A percentile compares a stretch with the other conserved stretches of the same genome.
These are phyloP conservation scores for Pedetes capensis DNA, from an alignment of 2,113 vertebrate species.

Conservation along the genomic window DNA sequence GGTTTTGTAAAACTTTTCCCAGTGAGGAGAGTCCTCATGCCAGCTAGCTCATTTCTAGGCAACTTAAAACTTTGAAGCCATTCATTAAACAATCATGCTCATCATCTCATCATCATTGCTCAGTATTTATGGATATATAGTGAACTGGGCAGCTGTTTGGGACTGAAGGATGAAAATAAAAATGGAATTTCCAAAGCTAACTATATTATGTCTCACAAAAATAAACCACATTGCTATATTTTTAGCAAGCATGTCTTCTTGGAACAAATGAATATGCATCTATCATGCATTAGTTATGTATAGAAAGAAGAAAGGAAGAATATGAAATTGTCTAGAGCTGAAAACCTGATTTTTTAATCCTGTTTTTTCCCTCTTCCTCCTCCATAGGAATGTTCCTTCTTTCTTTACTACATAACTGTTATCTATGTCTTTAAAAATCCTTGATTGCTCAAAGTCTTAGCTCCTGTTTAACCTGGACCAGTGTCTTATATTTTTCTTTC, in stretches of 20 bases:
- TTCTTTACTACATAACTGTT: background rate
- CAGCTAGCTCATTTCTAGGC: background rate
- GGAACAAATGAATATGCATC: background rate
- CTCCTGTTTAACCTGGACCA: background rate
- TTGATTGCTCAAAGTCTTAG: background rate
- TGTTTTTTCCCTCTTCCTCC: background rate
- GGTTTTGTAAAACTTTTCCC: background rate
- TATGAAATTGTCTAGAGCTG: background rate
- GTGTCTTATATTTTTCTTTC: background rate
- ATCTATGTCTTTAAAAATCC: background rate
- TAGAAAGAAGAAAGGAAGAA: background rate
- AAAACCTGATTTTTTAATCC: background rate
- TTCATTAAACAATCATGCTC: background rate
- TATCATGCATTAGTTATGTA: background rate
- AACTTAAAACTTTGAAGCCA: background rate
- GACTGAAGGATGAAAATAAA: background rate
- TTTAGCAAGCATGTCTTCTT: background rate
- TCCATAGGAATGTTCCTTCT: background rate
- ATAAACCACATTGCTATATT: background rate
- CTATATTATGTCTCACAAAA: background rate
- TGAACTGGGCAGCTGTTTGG: background rate
- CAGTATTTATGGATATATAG: background rate
- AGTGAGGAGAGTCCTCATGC: background rate
- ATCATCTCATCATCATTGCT: background rate
- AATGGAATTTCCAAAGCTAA: background rate